Percentiles rank a stretch among this genome's conserved stretches.
Conservation (phyloP, 1,140 invertebrate genomes). For the Drosophila cardini region DNA sequence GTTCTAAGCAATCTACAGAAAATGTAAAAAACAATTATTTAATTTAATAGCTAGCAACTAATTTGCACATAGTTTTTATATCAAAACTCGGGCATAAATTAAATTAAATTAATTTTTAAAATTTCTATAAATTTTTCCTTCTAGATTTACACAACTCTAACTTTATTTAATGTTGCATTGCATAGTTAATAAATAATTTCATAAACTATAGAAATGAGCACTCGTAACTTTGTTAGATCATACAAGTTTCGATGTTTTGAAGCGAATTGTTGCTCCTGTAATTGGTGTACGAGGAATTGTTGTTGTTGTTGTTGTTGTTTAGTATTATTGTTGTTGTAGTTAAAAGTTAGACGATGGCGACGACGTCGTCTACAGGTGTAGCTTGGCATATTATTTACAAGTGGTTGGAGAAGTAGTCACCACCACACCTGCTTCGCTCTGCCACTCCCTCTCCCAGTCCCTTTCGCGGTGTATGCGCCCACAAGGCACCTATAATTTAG, state of each 20-base stretch:
- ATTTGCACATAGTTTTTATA: too few relatives aligned
- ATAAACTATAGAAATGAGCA: not conserved
- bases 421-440: constrained; percentile 1
- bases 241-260: constrained; percentile 37
- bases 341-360: constrained; percentile 60
- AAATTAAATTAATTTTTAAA: too few relatives aligned
- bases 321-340: constrained; percentile 55
- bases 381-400: constrained; percentile 64
- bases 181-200: not conserved
- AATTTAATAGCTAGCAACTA: too few relatives aligned
- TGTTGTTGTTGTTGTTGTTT: constrained; percentile 36
- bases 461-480: constrained; percentile 37
- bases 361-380: constrained; percentile 54
- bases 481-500: constrained; percentile 70
- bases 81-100: too few relatives aligned
- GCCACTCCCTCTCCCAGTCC: not conserved
- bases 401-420: constrained; percentile 31
- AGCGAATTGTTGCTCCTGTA: constrained; percentile 36
- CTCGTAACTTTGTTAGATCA: constrained; percentile 29
- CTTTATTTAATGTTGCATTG: not conserved
- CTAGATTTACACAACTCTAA: not conserved
- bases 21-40: too few relatives aligned
- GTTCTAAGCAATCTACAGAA: too few relatives aligned
- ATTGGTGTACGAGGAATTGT: constrained; percentile 49
- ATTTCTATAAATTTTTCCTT: not conserved